These are phyloP conservation scores for Gnathonemus longibarbis DNA, from an alignment of 2,113 vertebrate species.

Conservation along the genomic window DNA sequence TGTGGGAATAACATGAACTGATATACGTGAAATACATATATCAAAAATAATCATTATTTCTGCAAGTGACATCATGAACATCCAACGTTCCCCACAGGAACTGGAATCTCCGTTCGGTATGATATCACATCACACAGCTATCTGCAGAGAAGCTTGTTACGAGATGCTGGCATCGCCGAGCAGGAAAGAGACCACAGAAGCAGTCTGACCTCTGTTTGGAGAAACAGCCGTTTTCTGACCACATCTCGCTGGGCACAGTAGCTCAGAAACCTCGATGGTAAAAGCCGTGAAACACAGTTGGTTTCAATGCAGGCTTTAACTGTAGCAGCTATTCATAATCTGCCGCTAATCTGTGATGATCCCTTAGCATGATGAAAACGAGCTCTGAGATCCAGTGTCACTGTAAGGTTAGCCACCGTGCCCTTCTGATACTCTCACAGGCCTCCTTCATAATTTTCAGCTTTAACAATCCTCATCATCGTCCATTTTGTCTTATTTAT, in stretches of 20 bases:
- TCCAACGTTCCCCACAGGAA: neutral
- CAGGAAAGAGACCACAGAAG: neutral
- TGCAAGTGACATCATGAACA: neutral
- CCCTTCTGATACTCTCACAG: constrained; percentile 15
- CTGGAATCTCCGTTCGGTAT: neutral
- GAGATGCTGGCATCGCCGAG: neutral
- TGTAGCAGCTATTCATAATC: constrained; percentile 55
- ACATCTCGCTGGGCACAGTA: neutral
- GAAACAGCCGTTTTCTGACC: neutral
- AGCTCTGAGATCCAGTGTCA: constrained; percentile 57
- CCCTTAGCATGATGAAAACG: constrained; percentile 66
- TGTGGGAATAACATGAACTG: neutral
- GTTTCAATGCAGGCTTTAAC: constrained; percentile 57
- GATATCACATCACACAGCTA: neutral
- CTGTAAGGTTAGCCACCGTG: constrained; percentile 57
- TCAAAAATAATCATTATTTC: neutral
- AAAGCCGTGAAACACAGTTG: constrained; percentile 59
- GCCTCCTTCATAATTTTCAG: constrained; percentile 13
- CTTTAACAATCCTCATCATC: neutral
- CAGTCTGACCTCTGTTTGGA: neutral
- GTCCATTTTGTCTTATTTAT: neutral
- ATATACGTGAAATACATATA: neutral
- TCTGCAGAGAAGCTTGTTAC: neutral
- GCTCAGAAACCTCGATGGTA: neutral
- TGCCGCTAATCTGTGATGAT: constrained; percentile 59